Evolutionary conservation across 2,888 invertebrate genomes (phyloP).

Genomic region (Uropetala carovei): DNA sequence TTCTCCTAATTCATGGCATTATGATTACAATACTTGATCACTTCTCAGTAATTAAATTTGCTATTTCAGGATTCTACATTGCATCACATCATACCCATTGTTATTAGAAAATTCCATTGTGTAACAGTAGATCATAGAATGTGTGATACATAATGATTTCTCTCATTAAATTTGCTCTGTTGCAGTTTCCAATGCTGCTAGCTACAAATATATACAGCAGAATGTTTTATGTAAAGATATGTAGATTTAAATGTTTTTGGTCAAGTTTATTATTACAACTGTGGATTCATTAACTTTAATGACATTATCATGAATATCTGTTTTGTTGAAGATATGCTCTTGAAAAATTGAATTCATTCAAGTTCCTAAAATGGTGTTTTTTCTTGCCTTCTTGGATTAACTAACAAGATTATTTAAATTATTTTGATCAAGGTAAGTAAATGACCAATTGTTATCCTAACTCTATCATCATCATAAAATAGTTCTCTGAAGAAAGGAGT

Average conservation of each 20-base stretch:
- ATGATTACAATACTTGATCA: not conserved
- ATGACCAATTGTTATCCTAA: not conserved
- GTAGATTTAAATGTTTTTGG: too few species aligned
- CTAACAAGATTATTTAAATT: conserved; percentile 54
- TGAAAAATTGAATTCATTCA: too few species aligned
- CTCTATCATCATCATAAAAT: not conserved
- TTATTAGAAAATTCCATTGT: not conserved
- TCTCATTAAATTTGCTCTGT: not conserved
- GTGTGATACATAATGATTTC: not conserved
- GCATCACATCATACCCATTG: not conserved
- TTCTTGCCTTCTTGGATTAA: conserved; percentile 35
- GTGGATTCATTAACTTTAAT: too few species aligned
- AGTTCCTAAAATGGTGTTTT: not conserved
- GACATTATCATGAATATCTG: too few species aligned
- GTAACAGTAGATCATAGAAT: too few species aligned
- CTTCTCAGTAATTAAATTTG: not conserved
- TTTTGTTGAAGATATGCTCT: too few species aligned
- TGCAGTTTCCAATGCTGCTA: not conserved
- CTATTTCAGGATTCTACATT: not conserved
- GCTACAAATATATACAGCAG: not conserved
- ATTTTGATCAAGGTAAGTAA: conserved; percentile 51
- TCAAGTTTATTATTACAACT: too few species aligned
- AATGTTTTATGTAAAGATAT: not conserved
- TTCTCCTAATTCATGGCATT: not conserved
- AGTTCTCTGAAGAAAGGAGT: too few species aligned